phyloP scores from a whole-genome alignment of 1,140 invertebrate species.

The Pseudomyrmex flavicornis region DNA sequence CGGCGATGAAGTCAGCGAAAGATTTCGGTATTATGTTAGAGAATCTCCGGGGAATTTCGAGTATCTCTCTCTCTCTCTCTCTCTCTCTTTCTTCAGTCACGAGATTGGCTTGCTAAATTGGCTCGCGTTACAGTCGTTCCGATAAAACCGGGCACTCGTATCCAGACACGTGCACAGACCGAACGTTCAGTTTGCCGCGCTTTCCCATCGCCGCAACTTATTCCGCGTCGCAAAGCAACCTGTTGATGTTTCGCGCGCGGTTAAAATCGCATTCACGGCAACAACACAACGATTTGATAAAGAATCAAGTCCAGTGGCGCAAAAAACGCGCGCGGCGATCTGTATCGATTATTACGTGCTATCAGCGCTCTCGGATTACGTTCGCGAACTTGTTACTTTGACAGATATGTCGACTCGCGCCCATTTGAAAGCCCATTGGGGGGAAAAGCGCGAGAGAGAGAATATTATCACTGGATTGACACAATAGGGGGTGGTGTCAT shows the following conservation, averaged over 20 bases:
- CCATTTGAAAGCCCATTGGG: no score
- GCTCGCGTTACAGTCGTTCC: constrained; percentile 16
- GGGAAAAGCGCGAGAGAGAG: no score
- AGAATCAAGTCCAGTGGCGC: constrained; percentile 12
- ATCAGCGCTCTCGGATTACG: neutral
- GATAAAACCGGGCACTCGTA: constrained; percentile 21
- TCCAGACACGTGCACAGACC: neutral
- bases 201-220: constrained; percentile 18
- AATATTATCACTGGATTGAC: neutral
- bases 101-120: neutral
- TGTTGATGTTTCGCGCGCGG: constrained; percentile 60
- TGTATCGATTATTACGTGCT: neutral
- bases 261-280: constrained; percentile 12
- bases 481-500: neutral
- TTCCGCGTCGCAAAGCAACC: constrained; percentile 51
- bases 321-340: neutral
- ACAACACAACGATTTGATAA: neutral
- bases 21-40: constrained; percentile 6
- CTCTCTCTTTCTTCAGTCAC: neutral
- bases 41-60: neutral
- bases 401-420: neutral
- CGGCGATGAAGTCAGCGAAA: neutral
- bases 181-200: constrained; percentile 1
- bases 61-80: no score
- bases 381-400: neutral